These are phyloP conservation scores for Dolichomitus sp. DNA, from an alignment of 2,888 invertebrate genomes.

Conservation along the genomic window DNA sequence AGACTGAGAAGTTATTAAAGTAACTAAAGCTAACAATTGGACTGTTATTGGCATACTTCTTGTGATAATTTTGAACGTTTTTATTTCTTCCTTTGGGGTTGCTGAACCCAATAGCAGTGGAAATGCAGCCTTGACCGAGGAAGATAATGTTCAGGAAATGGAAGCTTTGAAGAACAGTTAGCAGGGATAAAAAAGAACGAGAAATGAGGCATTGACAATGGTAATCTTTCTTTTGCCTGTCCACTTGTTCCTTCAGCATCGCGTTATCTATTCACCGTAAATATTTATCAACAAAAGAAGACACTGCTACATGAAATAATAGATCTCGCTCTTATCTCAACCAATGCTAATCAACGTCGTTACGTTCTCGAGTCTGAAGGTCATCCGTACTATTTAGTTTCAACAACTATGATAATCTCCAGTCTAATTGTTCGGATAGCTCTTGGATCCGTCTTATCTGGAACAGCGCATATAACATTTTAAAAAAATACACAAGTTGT, in stretches of 20 bases:
- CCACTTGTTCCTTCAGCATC: constrained; percentile 5
- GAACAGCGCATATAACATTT: constrained; percentile 94
- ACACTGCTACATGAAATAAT: constrained; percentile 97
- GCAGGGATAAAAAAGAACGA: too few species aligned
- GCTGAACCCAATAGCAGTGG: constrained; percentile 82
- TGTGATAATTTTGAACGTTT: constrained; percentile 95
- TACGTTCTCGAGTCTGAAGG: constrained; percentile 92
- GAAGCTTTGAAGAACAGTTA: background rate
- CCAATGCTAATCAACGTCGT: constrained; percentile 95
- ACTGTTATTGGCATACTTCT: constrained; percentile 95
- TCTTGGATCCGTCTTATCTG: constrained; percentile 94
- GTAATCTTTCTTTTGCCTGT: constrained; percentile 85
- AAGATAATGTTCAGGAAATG: background rate
- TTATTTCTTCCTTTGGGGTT: constrained; percentile 96
- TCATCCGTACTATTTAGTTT: constrained; percentile 93
- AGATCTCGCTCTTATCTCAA: constrained; percentile 95
- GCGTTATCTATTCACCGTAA: constrained; percentile 89
- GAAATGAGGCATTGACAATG: constrained; percentile 81
- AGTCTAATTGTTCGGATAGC: constrained; percentile 94
- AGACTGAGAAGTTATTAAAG: constrained; percentile 91
- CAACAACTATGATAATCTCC: constrained; percentile 91
- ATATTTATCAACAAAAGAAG: constrained; percentile 90
- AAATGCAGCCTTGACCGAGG: constrained; percentile 4
- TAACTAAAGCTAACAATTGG: constrained; percentile 94
- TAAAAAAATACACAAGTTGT: constrained; percentile 91